phyloP scores from a whole-genome alignment of 2,113 vertebrate genomes.

The Guaruba guarouba region DNA sequence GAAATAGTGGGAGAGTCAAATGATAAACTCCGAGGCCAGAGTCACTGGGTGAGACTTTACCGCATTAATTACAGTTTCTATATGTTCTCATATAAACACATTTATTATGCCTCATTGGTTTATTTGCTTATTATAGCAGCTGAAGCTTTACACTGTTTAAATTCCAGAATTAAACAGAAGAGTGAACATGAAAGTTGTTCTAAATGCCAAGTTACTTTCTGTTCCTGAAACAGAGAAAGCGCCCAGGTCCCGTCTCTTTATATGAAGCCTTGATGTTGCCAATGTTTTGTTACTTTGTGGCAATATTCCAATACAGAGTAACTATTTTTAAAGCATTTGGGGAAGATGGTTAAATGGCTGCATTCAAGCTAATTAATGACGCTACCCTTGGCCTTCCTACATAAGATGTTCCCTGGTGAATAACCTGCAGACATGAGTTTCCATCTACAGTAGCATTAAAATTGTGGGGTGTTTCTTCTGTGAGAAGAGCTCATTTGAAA shows the following conservation, averaged over 20 bases:
- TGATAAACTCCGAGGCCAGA: constrained; percentile 94
- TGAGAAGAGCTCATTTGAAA: not conserved
- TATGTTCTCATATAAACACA: not conserved
- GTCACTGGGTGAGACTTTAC: constrained; percentile 88
- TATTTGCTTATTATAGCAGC: not conserved
- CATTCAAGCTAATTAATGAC: not conserved
- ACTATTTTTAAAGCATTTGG: not conserved
- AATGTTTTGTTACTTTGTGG: not conserved
- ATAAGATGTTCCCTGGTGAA: not conserved
- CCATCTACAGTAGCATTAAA: not conserved
- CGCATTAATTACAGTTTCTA: not conserved
- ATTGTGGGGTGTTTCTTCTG: not conserved
- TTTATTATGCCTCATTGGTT: not conserved
- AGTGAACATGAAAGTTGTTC: not conserved
- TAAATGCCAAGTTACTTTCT: not conserved
- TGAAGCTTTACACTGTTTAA: not conserved
- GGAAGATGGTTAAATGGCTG: not conserved
- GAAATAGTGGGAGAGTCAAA: constrained; percentile 99
- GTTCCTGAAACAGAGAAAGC: not conserved
- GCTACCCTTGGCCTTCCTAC: not conserved
- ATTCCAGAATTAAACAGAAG: not conserved
- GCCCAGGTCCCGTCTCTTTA: not conserved
- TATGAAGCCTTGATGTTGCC: not conserved
- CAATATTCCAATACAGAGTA: not conserved
- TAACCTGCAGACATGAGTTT: not conserved